phyloP scores from a whole-genome alignment of 2,113 vertebrate genomes.

The human region GRCh38 chr2:117191001-117191500 shows the following conservation, averaged over 20 bases:
- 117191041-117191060: constrained; percentile 56
- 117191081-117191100: constrained; percentile 56
- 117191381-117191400: neutral
- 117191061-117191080: constrained; percentile 70
- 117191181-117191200: neutral
- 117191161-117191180: neutral
- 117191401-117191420: neutral
- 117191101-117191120: constrained; percentile 41
- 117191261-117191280: constrained; percentile 50
- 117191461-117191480: neutral
- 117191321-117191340: constrained; percentile 59
- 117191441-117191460: neutral
- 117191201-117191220: neutral
- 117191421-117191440: neutral
- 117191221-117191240: neutral
- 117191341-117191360: constrained; percentile 22
- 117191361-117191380: constrained; percentile 30
- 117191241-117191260: neutral
- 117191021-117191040: constrained; percentile 71
- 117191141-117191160: constrained; percentile 30
- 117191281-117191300: neutral
- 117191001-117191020: constrained; percentile 71
- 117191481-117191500: neutral
- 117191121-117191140: neutral
- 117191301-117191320: neutral